Percentiles rank a stretch among this genome's conserved stretches.
Conservation (phyloP, 2,797 vertebrate species). For the Alauda arvensis region DNA sequence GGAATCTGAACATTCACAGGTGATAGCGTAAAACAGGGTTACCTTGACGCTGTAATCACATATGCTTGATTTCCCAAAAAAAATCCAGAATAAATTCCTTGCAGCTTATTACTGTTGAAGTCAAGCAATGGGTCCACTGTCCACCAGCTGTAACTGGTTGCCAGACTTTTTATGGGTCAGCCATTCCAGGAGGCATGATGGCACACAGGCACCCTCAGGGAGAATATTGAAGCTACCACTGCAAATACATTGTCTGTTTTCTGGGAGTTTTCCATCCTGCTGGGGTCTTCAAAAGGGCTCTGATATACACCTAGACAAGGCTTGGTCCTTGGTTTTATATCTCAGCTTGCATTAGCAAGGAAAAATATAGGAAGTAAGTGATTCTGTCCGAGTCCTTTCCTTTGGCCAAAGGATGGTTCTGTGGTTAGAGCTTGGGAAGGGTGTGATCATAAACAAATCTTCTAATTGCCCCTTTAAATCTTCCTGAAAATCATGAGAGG, state of each 20-base stretch:
- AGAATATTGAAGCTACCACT: not conserved
- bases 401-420: not conserved
- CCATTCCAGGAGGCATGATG: not conserved
- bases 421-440: not conserved
- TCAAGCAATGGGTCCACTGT: not conserved
- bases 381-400: not conserved
- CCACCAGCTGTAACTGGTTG: not conserved
- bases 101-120: not conserved
- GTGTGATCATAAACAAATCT: not conserved
- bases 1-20: not conserved
- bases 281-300: not conserved
- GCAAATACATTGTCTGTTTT: not conserved
- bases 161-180: not conserved
- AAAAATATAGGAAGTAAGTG: not conserved
- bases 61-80: not conserved
- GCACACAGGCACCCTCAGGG: not conserved
- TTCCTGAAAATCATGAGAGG: not conserved
- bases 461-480: not conserved
- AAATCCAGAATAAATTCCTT: not conserved
- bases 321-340: not conserved
- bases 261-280: not conserved
- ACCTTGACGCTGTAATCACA: not conserved
- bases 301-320: not conserved
- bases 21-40: not conserved
- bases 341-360: not conserved